Percentiles rank a stretch among this genome's conserved stretches.
phyloP scores from a whole-genome alignment of 2,113 vertebrate species.

The Enhydra lutris region DNA sequence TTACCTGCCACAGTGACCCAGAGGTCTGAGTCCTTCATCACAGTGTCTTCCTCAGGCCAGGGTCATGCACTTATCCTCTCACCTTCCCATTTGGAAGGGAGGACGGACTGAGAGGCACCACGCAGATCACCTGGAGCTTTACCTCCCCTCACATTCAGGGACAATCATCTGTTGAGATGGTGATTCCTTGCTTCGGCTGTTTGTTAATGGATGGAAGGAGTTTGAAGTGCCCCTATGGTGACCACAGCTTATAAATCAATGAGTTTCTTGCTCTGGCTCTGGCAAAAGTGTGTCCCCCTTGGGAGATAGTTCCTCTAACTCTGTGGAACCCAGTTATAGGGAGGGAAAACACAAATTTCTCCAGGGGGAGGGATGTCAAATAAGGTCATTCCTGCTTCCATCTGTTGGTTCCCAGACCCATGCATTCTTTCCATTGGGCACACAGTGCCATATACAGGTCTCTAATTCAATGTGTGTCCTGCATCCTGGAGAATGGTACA shows the following conservation, averaged over 20 bases:
- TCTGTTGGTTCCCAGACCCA: background rate
- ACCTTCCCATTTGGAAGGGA: background rate
- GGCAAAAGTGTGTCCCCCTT: background rate
- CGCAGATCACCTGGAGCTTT: background rate
- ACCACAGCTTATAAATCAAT: background rate
- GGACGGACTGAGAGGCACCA: background rate
- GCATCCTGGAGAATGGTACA: background rate
- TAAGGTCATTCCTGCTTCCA: background rate
- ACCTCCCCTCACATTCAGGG: background rate
- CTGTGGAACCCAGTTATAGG: background rate
- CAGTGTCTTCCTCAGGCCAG: background rate
- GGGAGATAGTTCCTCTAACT: background rate
- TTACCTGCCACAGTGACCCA: background rate
- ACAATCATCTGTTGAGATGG: background rate
- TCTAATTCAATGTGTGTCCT: background rate
- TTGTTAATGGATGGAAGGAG: background rate
- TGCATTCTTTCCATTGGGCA: background rate
- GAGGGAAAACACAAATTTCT: background rate
- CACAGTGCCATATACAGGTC: background rate
- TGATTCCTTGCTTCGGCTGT: background rate
- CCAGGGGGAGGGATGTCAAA: background rate
- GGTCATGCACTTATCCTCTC: background rate
- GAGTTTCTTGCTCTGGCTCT: background rate
- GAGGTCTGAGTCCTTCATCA: background rate
- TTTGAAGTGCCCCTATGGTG: background rate